Percentiles rank a stretch among this genome's conserved stretches.
Evolutionary conservation across 1,140 invertebrate species (phyloP).

Genomic region (Drosophila pandora): DNA sequence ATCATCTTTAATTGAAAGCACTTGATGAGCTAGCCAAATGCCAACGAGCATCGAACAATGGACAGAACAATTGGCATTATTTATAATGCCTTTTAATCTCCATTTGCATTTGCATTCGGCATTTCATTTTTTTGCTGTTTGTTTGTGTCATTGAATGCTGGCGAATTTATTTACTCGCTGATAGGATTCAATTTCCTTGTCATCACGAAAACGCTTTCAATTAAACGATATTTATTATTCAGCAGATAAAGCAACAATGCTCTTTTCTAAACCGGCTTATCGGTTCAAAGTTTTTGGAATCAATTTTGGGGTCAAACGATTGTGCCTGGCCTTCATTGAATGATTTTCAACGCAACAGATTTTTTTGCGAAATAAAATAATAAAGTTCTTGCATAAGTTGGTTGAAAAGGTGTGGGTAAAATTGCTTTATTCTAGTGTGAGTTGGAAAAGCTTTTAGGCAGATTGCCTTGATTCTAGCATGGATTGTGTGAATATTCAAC

Average conservation of each 20-base stretch:
- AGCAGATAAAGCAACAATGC: constrained; percentile 31
- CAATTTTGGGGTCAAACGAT: constrained; percentile 18
- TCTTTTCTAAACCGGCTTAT: constrained; percentile 27
- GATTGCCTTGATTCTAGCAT: constrained; percentile 27
- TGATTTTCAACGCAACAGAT: background rate
- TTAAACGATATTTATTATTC: constrained; percentile 50
- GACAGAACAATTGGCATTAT: constrained; percentile 42
- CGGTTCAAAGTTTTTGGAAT: constrained; percentile 20
- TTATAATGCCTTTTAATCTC: constrained; percentile 57
- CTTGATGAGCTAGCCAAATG: constrained; percentile 48
- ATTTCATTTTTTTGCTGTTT: constrained; percentile 7
- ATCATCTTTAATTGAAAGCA: constrained; percentile 61
- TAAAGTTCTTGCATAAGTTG: background rate
- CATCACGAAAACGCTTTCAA: constrained; percentile 48
- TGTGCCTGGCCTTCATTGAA: constrained; percentile 10
- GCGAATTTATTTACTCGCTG: constrained; percentile 29
- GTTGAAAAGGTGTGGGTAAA: background rate
- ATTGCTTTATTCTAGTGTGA: background rate
- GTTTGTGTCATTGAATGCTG: constrained; percentile 12
- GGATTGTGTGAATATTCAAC: constrained; percentile 22
- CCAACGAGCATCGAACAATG: constrained; percentile 22
- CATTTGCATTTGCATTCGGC: constrained; percentile 48
- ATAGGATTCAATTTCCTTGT: constrained; percentile 48
- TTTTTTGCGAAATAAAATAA: constrained; percentile 16
- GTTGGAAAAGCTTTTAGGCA: constrained; percentile 44